Percentiles rank a stretch among this genome's conserved stretches.
These are phyloP conservation scores for Gouania willdenowi DNA, from an alignment of 2,797 vertebrate genomes.

Conservation along the genomic window DNA sequence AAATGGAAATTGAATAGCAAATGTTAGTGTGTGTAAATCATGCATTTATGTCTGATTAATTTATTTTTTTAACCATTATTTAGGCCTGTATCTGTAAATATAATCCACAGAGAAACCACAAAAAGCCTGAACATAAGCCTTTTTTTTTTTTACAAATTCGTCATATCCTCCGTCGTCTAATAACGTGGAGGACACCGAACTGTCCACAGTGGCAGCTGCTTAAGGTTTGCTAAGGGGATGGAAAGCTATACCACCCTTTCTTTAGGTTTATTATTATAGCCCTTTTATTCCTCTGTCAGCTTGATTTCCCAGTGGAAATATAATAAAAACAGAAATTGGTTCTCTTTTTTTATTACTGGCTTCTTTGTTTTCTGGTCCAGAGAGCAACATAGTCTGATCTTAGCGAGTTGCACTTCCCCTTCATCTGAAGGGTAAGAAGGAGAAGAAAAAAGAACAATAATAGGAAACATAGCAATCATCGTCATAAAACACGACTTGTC, in stretches of 20 bases:
- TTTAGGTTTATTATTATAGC: slow-evolving; percentile 80
- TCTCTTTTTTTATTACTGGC: slow-evolving; percentile 80
- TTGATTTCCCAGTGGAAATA: slow-evolving; percentile 79
- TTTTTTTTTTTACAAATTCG: slow-evolving; percentile 2
- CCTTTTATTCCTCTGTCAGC: slow-evolving; percentile 72
- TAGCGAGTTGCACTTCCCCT: slow-evolving; percentile 64
- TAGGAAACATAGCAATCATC: slow-evolving; percentile 57
- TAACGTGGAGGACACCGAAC: slow-evolving; percentile 60
- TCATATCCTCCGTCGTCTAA: slow-evolving; percentile 42
- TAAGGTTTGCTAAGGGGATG: slow-evolving; percentile 63
- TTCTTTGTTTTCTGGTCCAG: slow-evolving; percentile 72
- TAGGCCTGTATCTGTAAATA: no score
- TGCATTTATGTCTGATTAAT: no score
- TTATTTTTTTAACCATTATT: no score
- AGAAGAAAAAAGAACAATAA: slow-evolving; percentile 68
- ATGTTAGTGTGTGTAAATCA: no score
- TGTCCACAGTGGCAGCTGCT: slow-evolving; percentile 44
- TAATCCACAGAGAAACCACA: no score
- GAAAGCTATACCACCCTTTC: slow-evolving; percentile 69
- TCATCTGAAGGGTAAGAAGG: slow-evolving; percentile 50
- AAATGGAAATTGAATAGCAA: no score
- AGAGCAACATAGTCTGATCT: slow-evolving; percentile 73
- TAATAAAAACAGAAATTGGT: slow-evolving; percentile 77
- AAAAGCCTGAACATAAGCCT: slow-evolving; percentile 2
- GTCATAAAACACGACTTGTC: slow-evolving; percentile 52